A percentile compares a stretch with the other conserved stretches of the same genome.
Conservation (phyloP, 2,113 vertebrate species). For the Mirza zaza region DNA sequence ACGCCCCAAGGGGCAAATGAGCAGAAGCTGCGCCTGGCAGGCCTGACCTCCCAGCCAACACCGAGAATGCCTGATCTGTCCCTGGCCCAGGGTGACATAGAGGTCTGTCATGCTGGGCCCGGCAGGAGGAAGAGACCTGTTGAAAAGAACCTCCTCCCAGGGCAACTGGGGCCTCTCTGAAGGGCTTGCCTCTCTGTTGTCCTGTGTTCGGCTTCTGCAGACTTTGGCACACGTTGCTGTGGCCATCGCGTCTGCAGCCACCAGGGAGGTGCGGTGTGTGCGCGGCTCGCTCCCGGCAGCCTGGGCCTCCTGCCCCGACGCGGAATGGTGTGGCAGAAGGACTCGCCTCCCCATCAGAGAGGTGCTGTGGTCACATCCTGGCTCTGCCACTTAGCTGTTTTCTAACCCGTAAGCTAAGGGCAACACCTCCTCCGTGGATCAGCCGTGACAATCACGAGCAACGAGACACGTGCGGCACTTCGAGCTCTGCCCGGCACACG, state of each 20-base stretch:
- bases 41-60: not conserved
- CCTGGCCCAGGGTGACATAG: not conserved
- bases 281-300: accelerated
- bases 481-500: not conserved
- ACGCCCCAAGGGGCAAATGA: not conserved
- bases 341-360: not conserved
- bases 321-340: not conserved
- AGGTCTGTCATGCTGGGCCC: not conserved
- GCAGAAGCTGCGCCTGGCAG: not conserved
- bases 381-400: not conserved
- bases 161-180: not conserved
- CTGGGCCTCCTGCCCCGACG: not conserved
- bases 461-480: accelerated
- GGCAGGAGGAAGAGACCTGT: not conserved
- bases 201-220: not conserved
- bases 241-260: not conserved
- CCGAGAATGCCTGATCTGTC: not conserved
- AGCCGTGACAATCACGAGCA: not conserved
- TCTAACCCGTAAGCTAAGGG: not conserved
- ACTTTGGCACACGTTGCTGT: not conserved
- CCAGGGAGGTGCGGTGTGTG: accelerated
- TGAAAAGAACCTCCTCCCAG: not conserved
- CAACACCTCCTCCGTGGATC: accelerated
- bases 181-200: not conserved
- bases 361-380: accelerated